Evolutionary conservation across 2,797 vertebrate genomes (phyloP), one percentile per base, ranked within the genome.

Genomic region (Steatocranus sp.): DNA sequence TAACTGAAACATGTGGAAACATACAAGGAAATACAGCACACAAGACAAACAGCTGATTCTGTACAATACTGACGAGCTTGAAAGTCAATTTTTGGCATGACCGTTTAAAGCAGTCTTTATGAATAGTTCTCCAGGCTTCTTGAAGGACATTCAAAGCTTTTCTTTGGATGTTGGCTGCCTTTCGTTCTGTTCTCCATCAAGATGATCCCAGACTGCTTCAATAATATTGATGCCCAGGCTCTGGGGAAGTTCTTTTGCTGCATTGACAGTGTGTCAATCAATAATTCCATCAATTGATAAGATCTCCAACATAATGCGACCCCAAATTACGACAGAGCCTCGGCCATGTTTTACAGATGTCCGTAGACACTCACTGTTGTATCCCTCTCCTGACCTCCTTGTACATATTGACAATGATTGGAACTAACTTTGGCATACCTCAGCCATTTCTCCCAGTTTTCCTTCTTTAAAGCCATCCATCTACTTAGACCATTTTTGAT

Each of bases 321-420:
- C 11, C 5, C n/a, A 66, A 63, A 38, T 8, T 23, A 66, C 0
- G 0, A 63, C 58, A 61, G 10, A 61, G 4, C 6, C 0, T n/a
- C 3, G 6, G 30, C 18, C 56, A 61, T 12, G 30, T 61, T 61
- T 34, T 34, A 61, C 56, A 61, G 56, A n/a, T 61, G 18, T n/a
- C 56, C 6, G 2, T 2, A 34, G 18, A 61, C 30, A 5, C 56
- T n/a, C 2, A 0, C 56, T 61, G 56, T 34, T 61, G 17, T 58
- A 32, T 58, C 54, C 54, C 54, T 18, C 54, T 58, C 0, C 27
- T 58, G 54, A 58, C 3, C 1, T 32, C 27, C 54, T 58, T 58
- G 54, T 34, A 61, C 10, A 61, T 8, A 61, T 8, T n/a, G 27
- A 8, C 30, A 61, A 34, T 3, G 18, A n/a, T 12, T 34, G 18